Conservation (phyloP, 2,888 invertebrate genomes). For the Acrobasis suavella region DNA sequence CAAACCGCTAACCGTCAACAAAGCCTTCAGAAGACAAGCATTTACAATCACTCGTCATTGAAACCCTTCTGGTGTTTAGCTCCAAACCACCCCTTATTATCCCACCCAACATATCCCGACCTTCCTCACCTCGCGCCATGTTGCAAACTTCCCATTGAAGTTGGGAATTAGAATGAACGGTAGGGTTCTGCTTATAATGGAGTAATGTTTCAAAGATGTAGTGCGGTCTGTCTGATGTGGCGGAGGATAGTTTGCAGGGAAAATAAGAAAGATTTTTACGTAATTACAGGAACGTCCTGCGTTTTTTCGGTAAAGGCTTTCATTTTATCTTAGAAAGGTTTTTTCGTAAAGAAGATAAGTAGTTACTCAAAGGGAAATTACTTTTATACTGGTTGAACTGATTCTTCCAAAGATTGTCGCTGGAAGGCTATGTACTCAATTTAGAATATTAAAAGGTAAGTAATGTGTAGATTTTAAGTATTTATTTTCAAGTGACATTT, state of each 20-base stretch:
- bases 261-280: not conserved
- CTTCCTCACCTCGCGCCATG: not conserved
- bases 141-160: not conserved
- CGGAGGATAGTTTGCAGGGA: not conserved
- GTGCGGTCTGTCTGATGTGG: not conserved
- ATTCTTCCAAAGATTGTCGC: too few relatives aligned
- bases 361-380: too few relatives aligned
- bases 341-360: not conserved
- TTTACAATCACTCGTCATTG: constrained; percentile 7
- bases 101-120: not conserved
- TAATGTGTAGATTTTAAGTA: too few relatives aligned
- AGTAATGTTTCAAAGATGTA: constrained; percentile 1
- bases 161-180: not conserved
- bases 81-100: constrained; percentile 13
- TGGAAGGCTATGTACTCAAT: too few relatives aligned
- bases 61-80: constrained; percentile 9
- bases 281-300: not conserved
- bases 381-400: too few relatives aligned
- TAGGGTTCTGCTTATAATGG: not conserved
- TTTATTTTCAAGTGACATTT: too few relatives aligned
- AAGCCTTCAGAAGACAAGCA: not conserved
- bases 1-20: too few relatives aligned
- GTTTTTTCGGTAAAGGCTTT: not conserved
- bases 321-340: not conserved
- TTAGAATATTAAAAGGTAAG: too few relatives aligned